Base-by-base conservation (phyloP, 2,797 vertebrate species). In the Ctenosaura bakeri region DNA sequence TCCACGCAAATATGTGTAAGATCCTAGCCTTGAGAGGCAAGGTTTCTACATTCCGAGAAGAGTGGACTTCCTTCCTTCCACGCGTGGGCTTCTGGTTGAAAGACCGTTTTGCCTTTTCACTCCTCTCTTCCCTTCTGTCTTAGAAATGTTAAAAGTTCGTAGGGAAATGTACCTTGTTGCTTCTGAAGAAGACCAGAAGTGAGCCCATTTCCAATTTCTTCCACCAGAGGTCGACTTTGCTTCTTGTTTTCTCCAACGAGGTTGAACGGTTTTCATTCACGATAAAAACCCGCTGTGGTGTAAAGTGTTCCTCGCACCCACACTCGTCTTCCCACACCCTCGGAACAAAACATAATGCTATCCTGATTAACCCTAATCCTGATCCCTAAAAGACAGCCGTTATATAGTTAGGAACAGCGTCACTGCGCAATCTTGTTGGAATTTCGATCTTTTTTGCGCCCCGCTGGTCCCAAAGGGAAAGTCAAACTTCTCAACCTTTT, bases 181-280 rank as follows among this genome's bases (percentile, higher is more conserved):
- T 38, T 56, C 82, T 83, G 73, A 71, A 66, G 29, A n/a, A 0
- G 16, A 69, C 4, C 62, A 14, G 13, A 46, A 80, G 20, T 2
- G 16, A 4, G 1, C 29, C 87, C 4, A 85, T 38, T 96, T 93
- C 92, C 88, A 52, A 90, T 93, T 94, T 91, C 95, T 93, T 94
- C 96, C 96, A 96, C 95, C 91, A 96, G 96, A 93, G 95, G 96
- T 95, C 96, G 95, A 93, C 94, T 94, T 96, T 95, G 95, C 92
- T 96, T 95, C 95, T 95, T 92, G 91, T 95, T 94, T 93, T 77
- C 69, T 9, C 79, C 32, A 90, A 26, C 14, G 71, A 62, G 74
- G 74, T 85, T 87, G 54, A 2, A 14, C 6, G 13, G 81, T 32
- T 94, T 82, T 59, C 16, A 76, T 69, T 56, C 38, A 9, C 14